Conservation (phyloP, 2,797 vertebrate genomes). For the Salarias fasciatus region DNA sequence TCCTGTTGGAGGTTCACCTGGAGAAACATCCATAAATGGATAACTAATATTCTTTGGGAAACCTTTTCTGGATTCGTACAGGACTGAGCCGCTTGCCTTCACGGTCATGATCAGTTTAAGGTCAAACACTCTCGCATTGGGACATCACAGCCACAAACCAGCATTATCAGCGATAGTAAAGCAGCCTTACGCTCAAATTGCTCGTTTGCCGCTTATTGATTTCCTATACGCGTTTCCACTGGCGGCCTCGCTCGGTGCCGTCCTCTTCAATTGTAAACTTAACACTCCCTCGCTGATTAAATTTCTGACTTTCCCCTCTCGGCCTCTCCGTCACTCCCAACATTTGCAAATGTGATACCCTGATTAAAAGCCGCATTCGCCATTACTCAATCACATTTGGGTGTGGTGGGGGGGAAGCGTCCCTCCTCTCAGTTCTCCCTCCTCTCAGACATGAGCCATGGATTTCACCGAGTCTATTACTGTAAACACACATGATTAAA, state of each 20-base stretch:
- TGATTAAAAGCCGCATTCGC: conserved; percentile 40
- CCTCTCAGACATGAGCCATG: conserved; percentile 20
- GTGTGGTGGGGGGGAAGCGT: conserved; percentile 6
- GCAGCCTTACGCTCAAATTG: conserved; percentile 43
- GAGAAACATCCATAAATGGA: too few species aligned
- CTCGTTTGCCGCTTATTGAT: conserved; percentile 65
- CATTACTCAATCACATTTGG: conserved; percentile 2
- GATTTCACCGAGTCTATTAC: conserved; percentile 37
- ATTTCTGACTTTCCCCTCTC: conserved; percentile 44
- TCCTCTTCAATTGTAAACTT: conserved; percentile 36
- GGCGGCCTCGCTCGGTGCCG: conserved; percentile 12
- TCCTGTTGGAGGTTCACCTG: too few species aligned
- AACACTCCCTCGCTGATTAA: conserved; percentile 48
- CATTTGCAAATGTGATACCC: conserved; percentile 33
- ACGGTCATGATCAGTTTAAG: conserved; percentile 21
- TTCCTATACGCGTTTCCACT: conserved; percentile 56
- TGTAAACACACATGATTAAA: conserved; percentile 47
- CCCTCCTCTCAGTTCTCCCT: conserved; percentile 1
- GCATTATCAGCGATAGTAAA: conserved; percentile 37
- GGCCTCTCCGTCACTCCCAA: conserved; percentile 17
- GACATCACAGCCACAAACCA: conserved; percentile 14
- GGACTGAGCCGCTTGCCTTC: neutral
- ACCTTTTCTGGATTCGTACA: too few species aligned
- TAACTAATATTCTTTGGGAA: too few species aligned
- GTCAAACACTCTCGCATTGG: too few species aligned